A percentile compares a stretch with the other conserved stretches of the same genome.
Conservation (phyloP, 2,797 vertebrate species). For the Decapterus maruadsi region DNA sequence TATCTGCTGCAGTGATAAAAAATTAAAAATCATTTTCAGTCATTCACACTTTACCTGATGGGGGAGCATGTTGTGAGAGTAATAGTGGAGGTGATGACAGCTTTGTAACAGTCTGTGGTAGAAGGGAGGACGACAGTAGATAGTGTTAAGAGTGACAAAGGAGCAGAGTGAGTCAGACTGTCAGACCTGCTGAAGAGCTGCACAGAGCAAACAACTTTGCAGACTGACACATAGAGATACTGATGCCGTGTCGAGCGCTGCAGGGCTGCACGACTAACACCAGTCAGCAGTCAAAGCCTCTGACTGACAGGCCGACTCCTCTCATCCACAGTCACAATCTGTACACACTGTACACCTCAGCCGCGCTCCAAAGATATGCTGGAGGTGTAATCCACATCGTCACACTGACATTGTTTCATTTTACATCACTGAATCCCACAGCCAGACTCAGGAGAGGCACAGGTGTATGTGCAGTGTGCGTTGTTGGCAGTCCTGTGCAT, state of each 20-base stretch:
- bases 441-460: neutral
- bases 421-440: neutral
- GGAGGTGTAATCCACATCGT: neutral
- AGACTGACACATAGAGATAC: constrained; percentile 60
- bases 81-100: neutral
- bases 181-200: constrained; percentile 32
- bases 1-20: neutral
- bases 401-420: neutral
- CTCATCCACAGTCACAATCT: neutral
- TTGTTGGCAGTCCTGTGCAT: neutral
- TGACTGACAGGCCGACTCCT: constrained; percentile 36
- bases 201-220: constrained; percentile 12
- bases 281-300: constrained; percentile 25
- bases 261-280: constrained; percentile 4
- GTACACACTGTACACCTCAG: neutral
- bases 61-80: neutral
- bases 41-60: neutral
- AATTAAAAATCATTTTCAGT: neutral
- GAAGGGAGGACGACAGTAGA: constrained; percentile 2
- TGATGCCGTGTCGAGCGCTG: constrained; percentile 58
- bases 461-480: neutral
- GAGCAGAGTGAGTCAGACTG: constrained; percentile 28
- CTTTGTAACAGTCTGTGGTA: neutral
- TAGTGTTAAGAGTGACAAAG: constrained; percentile 10
- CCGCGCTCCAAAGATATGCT: neutral